These are phyloP conservation scores for Margaritifera margaritifera DNA, from an alignment of 2,888 invertebrate genomes.

Conservation along the genomic window DNA sequence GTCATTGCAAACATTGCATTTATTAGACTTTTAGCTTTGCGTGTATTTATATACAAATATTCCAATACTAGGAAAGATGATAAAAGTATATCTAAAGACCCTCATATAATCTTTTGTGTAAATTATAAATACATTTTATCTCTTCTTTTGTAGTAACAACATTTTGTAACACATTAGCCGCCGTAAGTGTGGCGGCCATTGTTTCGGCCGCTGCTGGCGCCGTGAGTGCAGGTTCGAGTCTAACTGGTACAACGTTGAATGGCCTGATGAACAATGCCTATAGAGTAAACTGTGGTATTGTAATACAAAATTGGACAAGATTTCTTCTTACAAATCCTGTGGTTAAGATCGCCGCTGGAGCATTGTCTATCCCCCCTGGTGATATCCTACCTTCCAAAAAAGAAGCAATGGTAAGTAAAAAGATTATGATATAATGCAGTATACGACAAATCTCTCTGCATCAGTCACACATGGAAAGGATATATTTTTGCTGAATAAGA, in stretches of 20 bases:
- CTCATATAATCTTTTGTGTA: no score
- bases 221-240: conserved; percentile 11
- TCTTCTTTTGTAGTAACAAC: no score
- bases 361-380: conserved; percentile 12
- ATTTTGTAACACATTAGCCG: no score
- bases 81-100: no score
- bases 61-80: no score
- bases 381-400: conserved; percentile 10
- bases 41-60: no score
- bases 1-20: no score
- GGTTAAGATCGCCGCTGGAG: conserved; percentile 7
- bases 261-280: conserved; percentile 19
- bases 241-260: conserved; percentile 18
- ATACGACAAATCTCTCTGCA: not conserved
- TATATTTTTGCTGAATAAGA: no score
- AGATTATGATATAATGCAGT: not conserved
- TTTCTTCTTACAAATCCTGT: conserved; percentile 5
- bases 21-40: no score
- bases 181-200: not conserved
- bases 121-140: no score
- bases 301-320: conserved; percentile 24
- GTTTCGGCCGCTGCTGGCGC: conserved; percentile 11
- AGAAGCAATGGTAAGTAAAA: conserved; percentile 17
- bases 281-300: conserved; percentile 18
- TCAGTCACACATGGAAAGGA: no score